Base-by-base conservation (phyloP, 2,113 vertebrate genomes). In the Dolichotis patagonum region DNA sequence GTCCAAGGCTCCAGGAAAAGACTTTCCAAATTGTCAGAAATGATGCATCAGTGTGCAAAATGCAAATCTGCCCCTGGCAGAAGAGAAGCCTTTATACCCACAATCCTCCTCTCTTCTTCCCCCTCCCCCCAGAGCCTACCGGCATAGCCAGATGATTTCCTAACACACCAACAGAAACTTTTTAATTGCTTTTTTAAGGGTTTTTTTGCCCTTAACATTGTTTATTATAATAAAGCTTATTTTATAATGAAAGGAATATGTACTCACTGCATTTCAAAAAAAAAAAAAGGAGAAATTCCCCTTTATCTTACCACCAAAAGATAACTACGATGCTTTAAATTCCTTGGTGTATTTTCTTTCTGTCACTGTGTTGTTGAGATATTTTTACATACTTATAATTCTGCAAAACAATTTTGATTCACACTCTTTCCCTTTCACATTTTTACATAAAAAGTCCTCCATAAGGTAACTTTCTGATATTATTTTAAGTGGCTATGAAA, bases 21-120 rank as follows among this genome's bases (percentile, higher is more conserved):
- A 83, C 94, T 95, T 95, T 67, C 82, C 95, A 96, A 96, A 92
- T 90, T 91, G 92, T 96, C 96, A 97, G 95, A 90, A 96, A 96
- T 85, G 95, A 96, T 97, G 90, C 92, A 88, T 92, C 96, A 95
- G 85, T 62, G 65, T 92, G 92, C 96, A 95, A 97, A 98, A 98
- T 96, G 97, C 97, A 97, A 98, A 98, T 95, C 43, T n/a, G 78
- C 69, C 90, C 63, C 93, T 52, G 78, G 92, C 96, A 86, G 58
- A 75, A 87, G 81, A 71, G 75, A 24, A 35, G 63, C 69, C 81
- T 83, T 32, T 13, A 17, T 63, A 89, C 95, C 97, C 96, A 89
- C 71, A 90, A 56, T 58, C 71, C 77, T 63, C 58, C 38, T 93
- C 38, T 43, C n/a, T 49, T 43, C 56, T 28, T 43, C 49, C 60